Evolutionary conservation across 2,888 invertebrate genomes (phyloP).

Genomic region (Leptopterna dolabrata): DNA sequence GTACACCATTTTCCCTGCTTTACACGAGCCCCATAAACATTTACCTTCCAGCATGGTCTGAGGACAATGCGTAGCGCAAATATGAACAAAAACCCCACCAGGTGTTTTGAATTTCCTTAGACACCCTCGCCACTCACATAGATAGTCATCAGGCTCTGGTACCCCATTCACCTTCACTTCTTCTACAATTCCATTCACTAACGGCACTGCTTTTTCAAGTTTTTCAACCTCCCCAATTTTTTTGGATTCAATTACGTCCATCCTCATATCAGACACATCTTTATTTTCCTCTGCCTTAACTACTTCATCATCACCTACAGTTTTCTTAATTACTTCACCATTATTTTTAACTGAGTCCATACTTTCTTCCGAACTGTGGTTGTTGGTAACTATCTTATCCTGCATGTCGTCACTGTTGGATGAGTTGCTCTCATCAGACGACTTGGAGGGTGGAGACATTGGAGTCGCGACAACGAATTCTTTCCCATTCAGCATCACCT

Average conservation of each 20-base stretch:
- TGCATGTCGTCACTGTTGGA: conserved; percentile 37
- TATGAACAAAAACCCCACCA: conserved; percentile 27
- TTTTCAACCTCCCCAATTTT: background rate
- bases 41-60: conserved; percentile 44
- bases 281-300: background rate
- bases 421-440: background rate
- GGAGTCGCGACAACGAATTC: conserved; percentile 41
- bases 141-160: conserved; percentile 37
- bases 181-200: conserved; percentile 29
- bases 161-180: conserved; percentile 43
- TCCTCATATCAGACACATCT: background rate
- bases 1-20: conserved; percentile 42
- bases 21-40: conserved; percentile 42
- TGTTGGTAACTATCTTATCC: conserved; percentile 44
- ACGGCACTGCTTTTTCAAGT: background rate
- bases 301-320: background rate
- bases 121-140: conserved; percentile 53
- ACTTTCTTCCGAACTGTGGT: conserved; percentile 32
- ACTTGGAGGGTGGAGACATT: conserved; percentile 24
- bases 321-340: background rate
- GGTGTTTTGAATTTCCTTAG: conserved; percentile 42
- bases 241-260: background rate
- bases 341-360: conserved; percentile 1
- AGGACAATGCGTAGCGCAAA: conserved; percentile 28
- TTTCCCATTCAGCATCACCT: conserved; percentile 40